These are phyloP conservation scores for Macrobrachium nipponense DNA, from an alignment of 1,140 invertebrate species.

Conservation along the genomic window DNA sequence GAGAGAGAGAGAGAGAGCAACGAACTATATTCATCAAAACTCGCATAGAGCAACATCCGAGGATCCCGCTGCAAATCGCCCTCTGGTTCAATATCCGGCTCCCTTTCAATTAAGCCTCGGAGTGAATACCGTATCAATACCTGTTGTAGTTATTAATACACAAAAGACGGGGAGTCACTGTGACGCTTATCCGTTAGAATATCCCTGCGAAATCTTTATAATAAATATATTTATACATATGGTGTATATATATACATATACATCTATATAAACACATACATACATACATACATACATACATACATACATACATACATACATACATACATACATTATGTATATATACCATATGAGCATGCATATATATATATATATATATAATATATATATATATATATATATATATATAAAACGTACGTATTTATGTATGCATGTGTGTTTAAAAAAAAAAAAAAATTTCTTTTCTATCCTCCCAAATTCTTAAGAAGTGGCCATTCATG, in stretches of 20 bases:
- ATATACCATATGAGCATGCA: too few relatives aligned
- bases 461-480: too few relatives aligned
- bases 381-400: constrained; percentile 20
- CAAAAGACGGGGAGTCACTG: too few relatives aligned
- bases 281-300: neutral
- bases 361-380: constrained; percentile 20
- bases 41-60: too few relatives aligned
- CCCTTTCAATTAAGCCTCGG: too few relatives aligned
- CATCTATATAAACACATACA: neutral
- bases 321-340: neutral
- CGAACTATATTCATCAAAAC: neutral
- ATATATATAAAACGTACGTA: neutral
- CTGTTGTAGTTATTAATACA: neutral
- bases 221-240: neutral
- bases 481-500: too few relatives aligned
- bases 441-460: too few relatives aligned
- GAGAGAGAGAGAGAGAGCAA: neutral
- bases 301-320: too few relatives aligned
- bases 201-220: neutral
- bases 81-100: too few relatives aligned
- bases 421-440: neutral
- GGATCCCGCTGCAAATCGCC: too few relatives aligned
- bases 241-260: neutral
- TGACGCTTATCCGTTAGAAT: too few relatives aligned
- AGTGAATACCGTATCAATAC: too few relatives aligned